Conservation (phyloP, 2,113 vertebrate genomes). For the Tupaia chinensis region DNA sequence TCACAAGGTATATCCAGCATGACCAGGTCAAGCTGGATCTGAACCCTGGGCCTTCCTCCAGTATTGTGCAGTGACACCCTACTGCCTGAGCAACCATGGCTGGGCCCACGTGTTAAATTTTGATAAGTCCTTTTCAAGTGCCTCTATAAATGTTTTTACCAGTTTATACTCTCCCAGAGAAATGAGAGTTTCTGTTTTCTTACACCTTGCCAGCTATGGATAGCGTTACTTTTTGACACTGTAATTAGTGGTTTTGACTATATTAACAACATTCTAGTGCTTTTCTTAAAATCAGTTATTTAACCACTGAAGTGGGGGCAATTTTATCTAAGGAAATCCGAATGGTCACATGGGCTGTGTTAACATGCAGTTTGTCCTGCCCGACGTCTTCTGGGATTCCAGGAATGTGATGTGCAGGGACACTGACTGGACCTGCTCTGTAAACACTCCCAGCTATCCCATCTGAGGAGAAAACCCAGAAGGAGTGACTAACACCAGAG, state of each 20-base stretch:
- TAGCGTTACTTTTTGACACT: background rate
- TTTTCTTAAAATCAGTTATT: background rate
- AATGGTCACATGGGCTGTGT: background rate
- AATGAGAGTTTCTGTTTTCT: background rate
- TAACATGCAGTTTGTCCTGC: fast-evolving
- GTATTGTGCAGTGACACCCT: too few relatives aligned
- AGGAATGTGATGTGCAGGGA: background rate
- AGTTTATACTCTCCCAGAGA: background rate
- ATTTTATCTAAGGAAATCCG: background rate
- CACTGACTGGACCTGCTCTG: background rate
- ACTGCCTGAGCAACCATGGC: too few relatives aligned
- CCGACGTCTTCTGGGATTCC: background rate
- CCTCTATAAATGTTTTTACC: background rate
- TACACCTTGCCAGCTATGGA: background rate
- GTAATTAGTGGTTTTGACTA: background rate
- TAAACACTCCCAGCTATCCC: too few relatives aligned
- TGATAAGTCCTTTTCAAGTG: background rate
- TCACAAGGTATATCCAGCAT: too few relatives aligned
- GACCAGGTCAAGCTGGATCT: too few relatives aligned
- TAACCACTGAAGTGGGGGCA: background rate
- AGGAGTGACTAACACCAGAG: background rate
- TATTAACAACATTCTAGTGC: background rate
- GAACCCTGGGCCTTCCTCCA: too few relatives aligned
- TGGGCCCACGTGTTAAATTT: background rate
- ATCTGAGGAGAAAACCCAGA: background rate